Conservation (phyloP, 2,888 invertebrate genomes). For the Tipula helvola region DNA sequence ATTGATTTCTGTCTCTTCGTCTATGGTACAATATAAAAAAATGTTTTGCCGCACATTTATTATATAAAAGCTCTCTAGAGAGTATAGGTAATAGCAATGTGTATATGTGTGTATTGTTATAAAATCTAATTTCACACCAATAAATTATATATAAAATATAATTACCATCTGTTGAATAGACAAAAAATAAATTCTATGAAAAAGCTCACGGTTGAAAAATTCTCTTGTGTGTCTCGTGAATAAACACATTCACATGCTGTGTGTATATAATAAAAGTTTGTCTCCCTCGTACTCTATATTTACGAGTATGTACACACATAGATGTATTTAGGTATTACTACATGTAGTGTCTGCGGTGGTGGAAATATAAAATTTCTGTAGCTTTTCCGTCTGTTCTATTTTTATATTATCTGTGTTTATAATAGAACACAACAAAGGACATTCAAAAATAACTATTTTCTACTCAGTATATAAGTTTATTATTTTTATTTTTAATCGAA, state of each 20-base stretch:
- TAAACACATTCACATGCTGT: neutral
- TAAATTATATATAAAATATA: neutral
- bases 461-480: neutral
- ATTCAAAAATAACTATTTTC: neutral
- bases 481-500: neutral
- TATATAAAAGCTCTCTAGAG: neutral
- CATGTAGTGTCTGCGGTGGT: neutral
- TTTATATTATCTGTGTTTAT: neutral
- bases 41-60: neutral
- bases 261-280: neutral
- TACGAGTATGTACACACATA: neutral
- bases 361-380: neutral
- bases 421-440: neutral
- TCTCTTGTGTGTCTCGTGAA: neutral
- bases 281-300: neutral
- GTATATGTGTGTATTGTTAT: neutral
- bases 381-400: neutral
- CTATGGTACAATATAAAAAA: neutral
- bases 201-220: neutral
- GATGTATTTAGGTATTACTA: no score
- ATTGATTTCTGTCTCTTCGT: neutral
- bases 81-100: neutral
- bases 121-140: slow-evolving; percentile 4
- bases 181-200: neutral
- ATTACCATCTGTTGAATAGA: neutral